Conservation (phyloP, 1,140 invertebrate species). For the Atta texana region DNA sequence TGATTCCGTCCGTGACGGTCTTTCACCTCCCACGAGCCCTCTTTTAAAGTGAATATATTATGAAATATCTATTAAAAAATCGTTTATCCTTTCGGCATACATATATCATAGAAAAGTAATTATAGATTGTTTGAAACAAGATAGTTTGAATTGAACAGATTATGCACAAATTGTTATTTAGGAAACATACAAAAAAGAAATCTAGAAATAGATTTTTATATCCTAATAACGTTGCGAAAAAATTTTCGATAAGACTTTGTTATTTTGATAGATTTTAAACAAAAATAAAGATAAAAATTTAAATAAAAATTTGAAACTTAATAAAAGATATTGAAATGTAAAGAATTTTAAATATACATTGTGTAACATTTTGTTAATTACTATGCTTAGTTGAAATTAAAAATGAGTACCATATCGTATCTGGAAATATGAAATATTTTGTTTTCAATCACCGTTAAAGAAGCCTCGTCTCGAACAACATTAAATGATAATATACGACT, state of each 20-base stretch:
- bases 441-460: conserved; percentile 34
- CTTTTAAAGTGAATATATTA: conserved; percentile 10
- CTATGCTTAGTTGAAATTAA: not conserved
- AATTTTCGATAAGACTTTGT: not conserved
- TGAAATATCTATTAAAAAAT: not conserved
- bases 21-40: conserved; percentile 58
- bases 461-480: conserved; percentile 8
- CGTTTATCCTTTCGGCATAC: not conserved
- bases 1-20: conserved; percentile 51
- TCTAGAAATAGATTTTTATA: not conserved
- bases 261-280: not conserved
- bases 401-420: conserved; percentile 18
- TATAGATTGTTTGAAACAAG: not conserved
- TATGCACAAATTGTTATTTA: not conserved
- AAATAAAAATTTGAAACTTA: not conserved
- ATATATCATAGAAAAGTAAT: not conserved
- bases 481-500: conserved; percentile 34
- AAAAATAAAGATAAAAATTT: not conserved
- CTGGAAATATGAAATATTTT: conserved; percentile 38
- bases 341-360: not conserved
- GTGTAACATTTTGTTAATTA: conserved; percentile 10
- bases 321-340: not conserved
- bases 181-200: not conserved
- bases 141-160: not conserved
- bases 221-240: not conserved